These are phyloP conservation scores for Pandemis cinnamomeana DNA, from an alignment of 2,888 invertebrate species.

Conservation along the genomic window DNA sequence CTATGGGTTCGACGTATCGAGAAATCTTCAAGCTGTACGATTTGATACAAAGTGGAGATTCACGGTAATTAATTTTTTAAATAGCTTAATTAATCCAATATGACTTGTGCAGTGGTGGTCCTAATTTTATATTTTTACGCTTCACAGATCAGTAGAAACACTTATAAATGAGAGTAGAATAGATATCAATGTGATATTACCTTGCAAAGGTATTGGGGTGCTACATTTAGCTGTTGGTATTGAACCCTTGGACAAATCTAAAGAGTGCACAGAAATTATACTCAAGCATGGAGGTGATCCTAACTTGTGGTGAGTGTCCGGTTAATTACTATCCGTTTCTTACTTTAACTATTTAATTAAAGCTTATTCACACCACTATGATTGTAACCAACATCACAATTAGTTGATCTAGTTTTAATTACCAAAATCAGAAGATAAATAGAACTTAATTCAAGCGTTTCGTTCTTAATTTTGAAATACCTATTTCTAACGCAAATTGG, in stretches of 20 bases:
- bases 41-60: slow-evolving; percentile 86
- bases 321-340: not conserved
- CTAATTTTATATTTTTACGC: slow-evolving; percentile 29
- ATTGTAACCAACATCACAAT: no score
- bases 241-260: slow-evolving; percentile 86
- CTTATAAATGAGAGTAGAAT: slow-evolving; percentile 76
- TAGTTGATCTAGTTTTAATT: no score
- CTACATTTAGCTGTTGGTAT: slow-evolving; percentile 91
- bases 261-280: slow-evolving; percentile 87
- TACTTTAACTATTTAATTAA: not conserved
- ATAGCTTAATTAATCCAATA: not conserved
- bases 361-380: not conserved
- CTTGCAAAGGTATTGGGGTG: slow-evolving; percentile 88
- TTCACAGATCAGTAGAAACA: slow-evolving; percentile 76
- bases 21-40: slow-evolving; percentile 85
- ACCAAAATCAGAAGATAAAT: no score
- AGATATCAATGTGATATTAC: slow-evolving; percentile 88
- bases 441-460: no score
- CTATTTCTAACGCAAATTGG: no score
- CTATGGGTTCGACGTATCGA: slow-evolving; percentile 74
- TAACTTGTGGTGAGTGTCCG: slow-evolving; percentile 85
- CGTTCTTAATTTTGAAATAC: no score
- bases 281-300: slow-evolving; percentile 89
- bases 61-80: slow-evolving; percentile 72
- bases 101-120: not conserved